Conservation (phyloP, 2,113 vertebrate species). For the Hydrolagus affinis region DNA sequence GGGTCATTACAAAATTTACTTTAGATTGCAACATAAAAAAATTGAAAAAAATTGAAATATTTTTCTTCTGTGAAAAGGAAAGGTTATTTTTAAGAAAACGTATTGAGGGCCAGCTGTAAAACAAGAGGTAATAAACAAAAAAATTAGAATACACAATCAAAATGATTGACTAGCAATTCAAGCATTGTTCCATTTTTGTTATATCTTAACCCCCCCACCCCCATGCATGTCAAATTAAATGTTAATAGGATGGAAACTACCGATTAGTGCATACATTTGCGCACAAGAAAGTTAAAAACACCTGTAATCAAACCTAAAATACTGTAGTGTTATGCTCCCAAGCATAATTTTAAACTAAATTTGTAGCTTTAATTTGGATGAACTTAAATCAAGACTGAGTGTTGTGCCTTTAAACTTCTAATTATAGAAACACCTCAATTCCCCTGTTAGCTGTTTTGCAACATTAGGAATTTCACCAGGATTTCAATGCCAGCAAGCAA, state of each 20-base stretch:
- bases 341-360: not conserved
- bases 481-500: too few species aligned
- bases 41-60: not conserved
- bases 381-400: not conserved
- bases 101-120: not conserved
- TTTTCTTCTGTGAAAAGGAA: not conserved
- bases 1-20: not conserved
- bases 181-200: not conserved
- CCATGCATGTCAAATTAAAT: not conserved
- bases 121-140: not conserved
- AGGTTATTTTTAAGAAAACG: not conserved
- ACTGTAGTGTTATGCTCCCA: not conserved
- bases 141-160: not conserved
- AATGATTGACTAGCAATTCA: not conserved
- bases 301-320: not conserved
- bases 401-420: not conserved
- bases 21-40: not conserved
- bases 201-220: not conserved
- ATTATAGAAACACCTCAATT: too few species aligned
- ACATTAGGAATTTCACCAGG: too few species aligned
- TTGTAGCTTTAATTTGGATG: not conserved
- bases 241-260: slow-evolving; percentile 2
- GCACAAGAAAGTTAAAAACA: not conserved
- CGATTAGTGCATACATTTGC: not conserved
- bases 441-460: too few species aligned